Conservation (phyloP, 2,113 vertebrate species). For the Laterallus jamaicensis region DNA sequence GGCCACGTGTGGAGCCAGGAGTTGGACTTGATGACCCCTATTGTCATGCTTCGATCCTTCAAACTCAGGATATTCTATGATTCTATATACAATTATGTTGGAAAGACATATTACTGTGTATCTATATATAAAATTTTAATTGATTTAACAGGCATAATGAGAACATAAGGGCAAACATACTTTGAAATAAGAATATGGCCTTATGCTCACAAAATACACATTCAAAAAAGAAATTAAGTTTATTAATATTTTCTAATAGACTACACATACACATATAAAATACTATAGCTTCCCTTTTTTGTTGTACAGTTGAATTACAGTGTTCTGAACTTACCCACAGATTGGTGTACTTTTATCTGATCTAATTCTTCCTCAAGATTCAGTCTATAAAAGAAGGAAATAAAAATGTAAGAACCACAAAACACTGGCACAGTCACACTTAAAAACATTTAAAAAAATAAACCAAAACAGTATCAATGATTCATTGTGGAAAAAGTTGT, state of each 20-base stretch:
- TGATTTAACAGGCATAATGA: neutral
- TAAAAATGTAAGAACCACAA: neutral
- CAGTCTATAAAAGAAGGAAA: constrained; percentile 72
- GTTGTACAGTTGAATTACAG: constrained; percentile 77
- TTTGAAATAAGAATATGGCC: neutral
- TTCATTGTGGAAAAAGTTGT: neutral
- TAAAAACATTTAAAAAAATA: neutral
- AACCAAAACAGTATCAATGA: neutral
- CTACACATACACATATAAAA: neutral
- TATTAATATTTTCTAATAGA: neutral
- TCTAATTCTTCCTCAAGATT: constrained; percentile 86
- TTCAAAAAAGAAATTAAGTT: neutral
- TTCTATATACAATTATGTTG: neutral
- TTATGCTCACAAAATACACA: neutral
- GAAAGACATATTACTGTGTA: neutral
- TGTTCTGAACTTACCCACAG: constrained; percentile 78
- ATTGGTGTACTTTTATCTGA: constrained; percentile 77
- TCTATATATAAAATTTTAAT: neutral
- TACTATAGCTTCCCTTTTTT: constrained; percentile 75
- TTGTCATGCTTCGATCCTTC: no score
- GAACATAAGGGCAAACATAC: neutral
- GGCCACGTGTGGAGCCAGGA: no score
- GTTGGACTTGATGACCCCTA: no score
- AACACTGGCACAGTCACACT: neutral
- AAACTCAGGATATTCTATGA: no score